A percentile compares a stretch with the other conserved stretches of the same genome.
phyloP scores from a whole-genome alignment of 2,797 vertebrate genomes.

The Galaxias olidus region DNA sequence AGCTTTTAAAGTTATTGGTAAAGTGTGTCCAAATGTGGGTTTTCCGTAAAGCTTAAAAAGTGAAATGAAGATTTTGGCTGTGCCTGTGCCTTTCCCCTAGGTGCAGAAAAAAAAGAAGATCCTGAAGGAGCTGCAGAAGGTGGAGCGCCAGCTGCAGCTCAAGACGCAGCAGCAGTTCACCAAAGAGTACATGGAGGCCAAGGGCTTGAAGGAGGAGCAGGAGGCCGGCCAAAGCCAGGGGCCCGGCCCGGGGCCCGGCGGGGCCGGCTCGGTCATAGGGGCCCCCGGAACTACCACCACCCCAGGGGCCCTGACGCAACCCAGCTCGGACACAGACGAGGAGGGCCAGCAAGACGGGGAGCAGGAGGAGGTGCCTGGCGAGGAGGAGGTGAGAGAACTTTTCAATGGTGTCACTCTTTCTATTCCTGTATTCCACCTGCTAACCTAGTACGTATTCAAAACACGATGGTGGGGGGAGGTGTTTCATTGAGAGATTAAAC shows the following conservation, averaged over 20 bases:
- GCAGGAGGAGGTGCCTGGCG: constrained; percentile 48
- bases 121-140: constrained; percentile 98
- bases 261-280: constrained; percentile 55
- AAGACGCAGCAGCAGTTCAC: constrained; percentile 99
- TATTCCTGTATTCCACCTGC: no score
- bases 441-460: no score
- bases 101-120: constrained; percentile 99
- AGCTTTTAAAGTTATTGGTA: no score
- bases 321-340: constrained; percentile 81
- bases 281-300: constrained; percentile 52
- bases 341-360: constrained; percentile 80
- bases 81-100: constrained; percentile 77
- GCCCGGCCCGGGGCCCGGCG: constrained; percentile 81
- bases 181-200: constrained; percentile 99
- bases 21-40: no score
- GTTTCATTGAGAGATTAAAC: constrained; percentile 56
- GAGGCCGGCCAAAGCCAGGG: constrained; percentile 81
- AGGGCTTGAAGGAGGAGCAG: constrained; percentile 92
- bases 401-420: no score
- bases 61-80: constrained; percentile 84
- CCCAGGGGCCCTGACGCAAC: constrained; percentile 67
- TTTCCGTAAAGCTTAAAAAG: constrained; percentile 28
- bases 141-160: constrained; percentile 98
- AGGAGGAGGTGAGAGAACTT: constrained; percentile 53
- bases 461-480: no score